Conservation (phyloP, 2,797 vertebrate genomes). For the Acipenser oxyrinchus region DNA sequence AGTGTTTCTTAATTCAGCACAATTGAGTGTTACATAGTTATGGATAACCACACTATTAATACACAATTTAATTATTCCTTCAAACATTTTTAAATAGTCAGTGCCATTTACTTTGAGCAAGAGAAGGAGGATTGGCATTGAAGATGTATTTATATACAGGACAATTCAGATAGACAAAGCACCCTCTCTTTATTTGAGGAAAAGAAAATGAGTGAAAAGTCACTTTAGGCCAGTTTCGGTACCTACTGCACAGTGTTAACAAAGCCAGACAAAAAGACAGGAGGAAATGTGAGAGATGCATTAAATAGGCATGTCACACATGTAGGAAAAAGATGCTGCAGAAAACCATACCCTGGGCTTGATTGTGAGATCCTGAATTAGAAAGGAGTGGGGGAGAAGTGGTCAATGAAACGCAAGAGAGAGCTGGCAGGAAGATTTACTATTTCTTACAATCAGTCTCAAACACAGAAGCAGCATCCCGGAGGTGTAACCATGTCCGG, state of each 20-base stretch:
- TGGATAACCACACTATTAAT: too few species aligned
- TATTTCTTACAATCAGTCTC: neutral
- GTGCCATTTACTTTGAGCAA: too few species aligned
- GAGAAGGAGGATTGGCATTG: too few species aligned
- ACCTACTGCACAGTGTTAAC: neutral
- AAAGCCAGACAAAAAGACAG: constrained; percentile 2
- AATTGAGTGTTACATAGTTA: too few species aligned
- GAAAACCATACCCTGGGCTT: neutral
- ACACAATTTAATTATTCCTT: too few species aligned
- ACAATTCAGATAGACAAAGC: too few species aligned
- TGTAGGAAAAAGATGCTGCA: constrained; percentile 3
- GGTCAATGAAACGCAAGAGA: neutral
- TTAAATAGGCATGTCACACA: constrained; percentile 5
- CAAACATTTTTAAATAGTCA: too few species aligned
- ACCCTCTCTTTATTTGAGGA: too few species aligned
- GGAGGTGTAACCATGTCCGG: neutral
- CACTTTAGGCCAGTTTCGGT: too few species aligned
- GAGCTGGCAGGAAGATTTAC: neutral
- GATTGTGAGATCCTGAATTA: neutral
- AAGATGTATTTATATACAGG: too few species aligned
- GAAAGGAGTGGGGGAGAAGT: neutral
- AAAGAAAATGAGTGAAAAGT: too few species aligned
- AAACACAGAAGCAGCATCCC: neutral
- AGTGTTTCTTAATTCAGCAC: too few species aligned
- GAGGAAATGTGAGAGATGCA: constrained; percentile 1